These are phyloP conservation scores for Oophaga sylvatica DNA, from an alignment of 2,797 vertebrate species.

Conservation along the genomic window DNA sequence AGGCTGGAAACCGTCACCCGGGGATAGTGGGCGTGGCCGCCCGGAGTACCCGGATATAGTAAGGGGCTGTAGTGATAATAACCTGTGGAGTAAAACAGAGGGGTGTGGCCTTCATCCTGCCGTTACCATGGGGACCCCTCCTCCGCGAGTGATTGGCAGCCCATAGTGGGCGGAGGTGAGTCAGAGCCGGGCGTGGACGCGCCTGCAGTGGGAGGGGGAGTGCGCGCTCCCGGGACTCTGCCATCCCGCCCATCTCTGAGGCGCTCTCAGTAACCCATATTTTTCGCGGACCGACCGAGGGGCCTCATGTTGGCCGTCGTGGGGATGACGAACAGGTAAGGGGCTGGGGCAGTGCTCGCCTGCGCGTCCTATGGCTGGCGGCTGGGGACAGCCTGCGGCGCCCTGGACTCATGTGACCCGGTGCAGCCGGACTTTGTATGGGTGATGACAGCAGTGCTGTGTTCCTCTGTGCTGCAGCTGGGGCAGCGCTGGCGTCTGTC, in stretches of 20 bases:
- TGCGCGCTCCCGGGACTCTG: slow-evolving; percentile 33
- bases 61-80: neutral
- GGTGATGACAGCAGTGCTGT: neutral
- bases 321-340: slow-evolving; percentile 72
- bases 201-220: slow-evolving; percentile 11
- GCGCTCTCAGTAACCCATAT: neutral
- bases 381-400: neutral
- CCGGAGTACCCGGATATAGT: slow-evolving; percentile 32
- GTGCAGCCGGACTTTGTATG: neutral
- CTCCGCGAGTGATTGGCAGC: slow-evolving; percentile 54
- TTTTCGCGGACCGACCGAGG: neutral
- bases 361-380: neutral
- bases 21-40: slow-evolving; percentile 1
- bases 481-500: neutral
- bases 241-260: slow-evolving; percentile 18
- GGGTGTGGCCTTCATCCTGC: slow-evolving; percentile 39
- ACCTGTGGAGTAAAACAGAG: neutral
- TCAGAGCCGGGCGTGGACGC: slow-evolving; percentile 41
- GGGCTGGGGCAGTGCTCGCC: neutral
- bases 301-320: slow-evolving; percentile 68
- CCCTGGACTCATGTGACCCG: neutral
- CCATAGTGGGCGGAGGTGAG: slow-evolving; percentile 43
- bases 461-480: neutral
- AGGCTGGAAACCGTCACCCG: neutral
- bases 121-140: slow-evolving; percentile 49